phyloP scores from a whole-genome alignment of 2,797 vertebrate genomes.

The Choloepus didactylus region DNA sequence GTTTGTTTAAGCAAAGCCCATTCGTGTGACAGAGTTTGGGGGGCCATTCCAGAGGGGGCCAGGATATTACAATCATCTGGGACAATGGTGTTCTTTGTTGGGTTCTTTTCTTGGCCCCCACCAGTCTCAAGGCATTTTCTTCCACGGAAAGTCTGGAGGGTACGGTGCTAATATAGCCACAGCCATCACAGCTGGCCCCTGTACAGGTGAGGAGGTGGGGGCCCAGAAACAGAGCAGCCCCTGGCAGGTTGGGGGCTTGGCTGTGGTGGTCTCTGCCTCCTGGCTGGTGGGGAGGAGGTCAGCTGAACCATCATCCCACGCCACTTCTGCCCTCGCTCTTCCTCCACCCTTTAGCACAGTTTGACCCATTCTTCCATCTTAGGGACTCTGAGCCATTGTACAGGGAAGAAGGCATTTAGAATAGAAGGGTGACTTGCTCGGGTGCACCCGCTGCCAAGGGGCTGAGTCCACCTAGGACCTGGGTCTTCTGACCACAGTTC shows the following conservation, averaged over 20 bases:
- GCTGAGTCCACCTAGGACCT: background rate
- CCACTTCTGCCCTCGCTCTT: background rate
- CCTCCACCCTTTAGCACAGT: accelerated
- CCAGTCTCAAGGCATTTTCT: background rate
- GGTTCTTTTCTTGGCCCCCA: background rate
- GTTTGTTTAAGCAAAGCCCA: background rate
- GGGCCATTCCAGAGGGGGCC: background rate
- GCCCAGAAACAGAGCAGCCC: background rate
- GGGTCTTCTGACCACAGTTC: background rate
- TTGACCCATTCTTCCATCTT: background rate
- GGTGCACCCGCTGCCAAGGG: background rate
- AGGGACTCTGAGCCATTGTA: background rate
- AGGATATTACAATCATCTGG: background rate
- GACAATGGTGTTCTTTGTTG: background rate
- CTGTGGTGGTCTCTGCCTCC: background rate
- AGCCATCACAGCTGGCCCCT: background rate
- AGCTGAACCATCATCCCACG: background rate
- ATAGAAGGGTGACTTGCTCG: background rate
- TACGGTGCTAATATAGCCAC: background rate
- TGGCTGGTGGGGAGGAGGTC: background rate
- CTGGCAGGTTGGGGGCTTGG: background rate
- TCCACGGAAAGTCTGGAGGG: background rate
- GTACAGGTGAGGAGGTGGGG: too few species aligned
- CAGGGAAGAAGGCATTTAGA: background rate
- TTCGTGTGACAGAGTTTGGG: background rate